These are phyloP conservation scores for Heloderma charlesbogerti DNA, from an alignment of 2,113 vertebrate species.

Conservation along the genomic window DNA sequence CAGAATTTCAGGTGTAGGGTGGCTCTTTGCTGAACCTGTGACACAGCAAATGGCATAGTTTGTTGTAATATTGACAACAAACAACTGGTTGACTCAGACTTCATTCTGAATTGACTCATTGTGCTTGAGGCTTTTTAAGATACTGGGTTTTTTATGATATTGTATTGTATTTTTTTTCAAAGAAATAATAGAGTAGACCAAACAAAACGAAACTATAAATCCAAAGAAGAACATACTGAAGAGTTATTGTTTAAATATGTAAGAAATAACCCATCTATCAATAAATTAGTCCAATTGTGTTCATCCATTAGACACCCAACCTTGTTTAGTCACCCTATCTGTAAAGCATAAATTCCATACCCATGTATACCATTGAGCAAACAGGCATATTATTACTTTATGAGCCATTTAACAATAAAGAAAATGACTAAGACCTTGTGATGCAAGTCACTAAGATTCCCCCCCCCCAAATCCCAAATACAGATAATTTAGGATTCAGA, in stretches of 20 bases:
- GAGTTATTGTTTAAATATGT: neutral
- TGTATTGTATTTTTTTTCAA: too few relatives aligned
- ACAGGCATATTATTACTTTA: neutral
- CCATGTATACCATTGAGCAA: neutral
- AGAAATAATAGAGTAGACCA: neutral
- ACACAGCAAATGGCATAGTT: neutral
- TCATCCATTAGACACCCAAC: too few relatives aligned
- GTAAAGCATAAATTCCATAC: neutral
- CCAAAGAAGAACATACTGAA: neutral
- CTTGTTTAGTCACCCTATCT: neutral
- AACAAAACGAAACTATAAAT: neutral
- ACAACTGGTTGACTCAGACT: slow-evolving; percentile 56
- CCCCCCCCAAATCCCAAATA: neutral
- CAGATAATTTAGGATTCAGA: neutral
- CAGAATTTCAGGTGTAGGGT: slow-evolving; percentile 4
- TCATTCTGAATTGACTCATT: slow-evolving; percentile 42
- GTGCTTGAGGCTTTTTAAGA: slow-evolving; percentile 30
- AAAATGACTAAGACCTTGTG: too few relatives aligned
- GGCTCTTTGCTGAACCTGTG: slow-evolving; percentile 7
- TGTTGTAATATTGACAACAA: slow-evolving; percentile 13
- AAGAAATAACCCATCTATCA: neutral
- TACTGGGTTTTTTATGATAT: neutral
- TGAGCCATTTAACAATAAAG: too few relatives aligned
- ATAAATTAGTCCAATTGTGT: neutral
- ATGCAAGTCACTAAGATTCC: too few relatives aligned